Conservation (phyloP, 2,113 vertebrate genomes). For the Tupaia tana region DNA sequence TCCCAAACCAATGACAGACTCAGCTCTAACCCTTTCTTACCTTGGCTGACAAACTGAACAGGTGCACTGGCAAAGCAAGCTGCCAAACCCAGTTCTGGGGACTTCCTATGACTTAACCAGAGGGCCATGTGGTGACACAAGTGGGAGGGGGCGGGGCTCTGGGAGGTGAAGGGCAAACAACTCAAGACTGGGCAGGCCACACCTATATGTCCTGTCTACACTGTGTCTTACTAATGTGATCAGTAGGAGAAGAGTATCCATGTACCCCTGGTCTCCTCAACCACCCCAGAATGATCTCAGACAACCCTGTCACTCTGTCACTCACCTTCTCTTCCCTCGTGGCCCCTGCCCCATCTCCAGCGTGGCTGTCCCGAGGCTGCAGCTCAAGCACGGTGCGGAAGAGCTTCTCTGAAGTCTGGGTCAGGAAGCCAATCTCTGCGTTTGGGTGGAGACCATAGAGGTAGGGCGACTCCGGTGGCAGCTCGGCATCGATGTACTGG, state of each 20-base stretch:
- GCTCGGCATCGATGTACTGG: slow-evolving; percentile 93
- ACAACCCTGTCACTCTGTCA: rapidly evolving
- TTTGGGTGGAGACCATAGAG: slow-evolving; percentile 98
- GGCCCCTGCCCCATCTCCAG: slow-evolving; percentile 80
- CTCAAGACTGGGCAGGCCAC: not conserved
- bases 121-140: not conserved
- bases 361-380: slow-evolving; percentile 91
- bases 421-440: slow-evolving; percentile 96
- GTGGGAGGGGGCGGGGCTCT: not conserved
- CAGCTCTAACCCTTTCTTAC: not conserved
- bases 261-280: not conserved
- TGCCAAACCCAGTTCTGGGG: not conserved
- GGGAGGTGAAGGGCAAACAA: not conserved
- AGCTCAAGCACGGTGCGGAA: slow-evolving; percentile 93
- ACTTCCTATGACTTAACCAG: not conserved
- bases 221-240: rapidly evolving
- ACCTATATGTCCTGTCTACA: rapidly evolving
- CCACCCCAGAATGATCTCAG: not conserved
- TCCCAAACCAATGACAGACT: not conserved
- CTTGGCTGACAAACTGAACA: not conserved
- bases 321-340: slow-evolving; percentile 93
- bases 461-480: slow-evolving; percentile 94
- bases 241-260: rapidly evolving
- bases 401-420: slow-evolving; percentile 94
- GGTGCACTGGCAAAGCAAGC: not conserved